A percentile compares a stretch with the other conserved stretches of the same genome.
Evolutionary conservation across 2,888 invertebrate genomes (phyloP).

Genomic region (Lochmaea capreae): DNA sequence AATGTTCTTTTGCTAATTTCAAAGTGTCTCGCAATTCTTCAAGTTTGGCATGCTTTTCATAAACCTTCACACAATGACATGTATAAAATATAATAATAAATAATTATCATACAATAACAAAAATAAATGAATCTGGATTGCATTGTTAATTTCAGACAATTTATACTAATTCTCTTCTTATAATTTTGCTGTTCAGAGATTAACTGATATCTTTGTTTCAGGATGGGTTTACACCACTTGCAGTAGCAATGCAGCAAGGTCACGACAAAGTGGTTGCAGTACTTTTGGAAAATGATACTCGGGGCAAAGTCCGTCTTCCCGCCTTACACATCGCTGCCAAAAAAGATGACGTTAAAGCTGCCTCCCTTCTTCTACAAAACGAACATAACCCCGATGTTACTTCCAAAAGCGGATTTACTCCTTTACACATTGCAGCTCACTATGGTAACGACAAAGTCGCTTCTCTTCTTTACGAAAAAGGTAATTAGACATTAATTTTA

Average conservation of each 20-base stretch:
- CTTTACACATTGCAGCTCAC: constrained; percentile 97
- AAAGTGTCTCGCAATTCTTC: no score
- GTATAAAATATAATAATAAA: no score
- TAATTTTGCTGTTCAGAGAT: no score
- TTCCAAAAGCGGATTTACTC: constrained; percentile 98
- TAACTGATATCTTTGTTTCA: constrained; percentile 60
- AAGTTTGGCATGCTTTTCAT: no score
- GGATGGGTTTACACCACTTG: constrained; percentile 98
- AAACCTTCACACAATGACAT: no score
- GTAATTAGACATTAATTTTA: constrained; percentile 21
- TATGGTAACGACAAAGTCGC: constrained; percentile 90
- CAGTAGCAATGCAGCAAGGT: constrained; percentile 98
- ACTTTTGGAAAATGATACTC: constrained; percentile 93
- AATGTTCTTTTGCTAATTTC: no score
- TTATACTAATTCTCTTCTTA: no score
- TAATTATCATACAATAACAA: no score
- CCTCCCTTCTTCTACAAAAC: constrained; percentile 88
- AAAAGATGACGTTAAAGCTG: constrained; percentile 98
- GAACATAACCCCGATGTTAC: constrained; percentile 97
- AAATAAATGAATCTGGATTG: no score
- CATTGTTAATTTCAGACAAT: no score
- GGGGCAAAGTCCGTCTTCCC: constrained; percentile 95
- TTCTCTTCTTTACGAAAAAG: constrained; percentile 80
- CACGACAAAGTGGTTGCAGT: constrained; percentile 98
- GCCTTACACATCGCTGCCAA: constrained; percentile 98